A percentile compares a stretch with the other conserved stretches of the same genome.
phyloP scores from a whole-genome alignment of 2,797 vertebrate species.

The Coregonus ussuriensis region DNA sequence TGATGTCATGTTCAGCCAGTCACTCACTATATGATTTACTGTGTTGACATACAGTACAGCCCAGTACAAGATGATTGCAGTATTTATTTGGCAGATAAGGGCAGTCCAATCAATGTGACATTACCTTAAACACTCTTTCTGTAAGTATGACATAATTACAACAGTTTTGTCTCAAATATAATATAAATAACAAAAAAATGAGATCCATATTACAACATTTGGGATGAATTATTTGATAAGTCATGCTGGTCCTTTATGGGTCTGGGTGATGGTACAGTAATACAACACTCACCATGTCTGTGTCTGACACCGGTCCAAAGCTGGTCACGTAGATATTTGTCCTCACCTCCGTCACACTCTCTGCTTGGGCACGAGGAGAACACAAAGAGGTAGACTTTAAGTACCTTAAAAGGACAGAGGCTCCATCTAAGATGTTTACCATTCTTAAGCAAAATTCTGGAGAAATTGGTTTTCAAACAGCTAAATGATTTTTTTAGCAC shows the following conservation, averaged over 20 bases:
- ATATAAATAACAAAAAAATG: background rate
- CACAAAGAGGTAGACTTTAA: slow-evolving; percentile 19
- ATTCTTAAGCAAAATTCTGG: background rate
- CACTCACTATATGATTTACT: background rate
- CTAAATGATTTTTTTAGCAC: no score
- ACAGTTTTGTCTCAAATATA: background rate
- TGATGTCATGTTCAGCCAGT: background rate
- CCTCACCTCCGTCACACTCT: slow-evolving; percentile 95
- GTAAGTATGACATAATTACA: background rate
- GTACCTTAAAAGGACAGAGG: background rate
- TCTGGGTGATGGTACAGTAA: background rate
- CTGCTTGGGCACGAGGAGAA: slow-evolving; percentile 64
- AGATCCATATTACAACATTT: background rate
- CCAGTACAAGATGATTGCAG: background rate
- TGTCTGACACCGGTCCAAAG: slow-evolving; percentile 96
- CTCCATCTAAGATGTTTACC: background rate
- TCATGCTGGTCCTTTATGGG: background rate
- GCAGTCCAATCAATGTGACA: background rate
- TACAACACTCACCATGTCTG: slow-evolving; percentile 91
- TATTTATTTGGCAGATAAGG: background rate
- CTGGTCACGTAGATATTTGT: slow-evolving; percentile 99
- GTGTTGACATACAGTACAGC: background rate
- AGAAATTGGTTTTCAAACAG: no score
- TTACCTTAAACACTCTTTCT: background rate
- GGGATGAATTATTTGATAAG: background rate